Conservation (phyloP, 2,113 vertebrate species). For the Amphilophus citrinellus region DNA sequence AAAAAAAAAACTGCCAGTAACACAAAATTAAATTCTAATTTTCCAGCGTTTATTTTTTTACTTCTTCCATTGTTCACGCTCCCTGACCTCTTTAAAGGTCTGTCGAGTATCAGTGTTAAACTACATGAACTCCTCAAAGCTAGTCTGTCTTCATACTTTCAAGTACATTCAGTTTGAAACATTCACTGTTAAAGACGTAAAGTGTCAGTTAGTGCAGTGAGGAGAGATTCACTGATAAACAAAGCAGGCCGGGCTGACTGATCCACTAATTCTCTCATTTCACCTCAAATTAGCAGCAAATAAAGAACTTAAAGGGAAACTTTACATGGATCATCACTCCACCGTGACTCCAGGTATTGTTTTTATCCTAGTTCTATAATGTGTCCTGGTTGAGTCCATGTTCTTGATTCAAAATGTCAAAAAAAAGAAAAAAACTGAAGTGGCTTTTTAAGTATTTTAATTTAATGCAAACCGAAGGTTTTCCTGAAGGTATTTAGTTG, state of each 20-base stretch:
- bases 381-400: not conserved
- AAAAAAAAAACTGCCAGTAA: rapidly evolving
- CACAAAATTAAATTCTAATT: not conserved
- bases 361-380: not conserved
- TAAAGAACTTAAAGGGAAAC: not conserved
- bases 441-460: too few species aligned
- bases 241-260: conserved; percentile 5
- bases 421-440: not conserved
- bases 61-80: not conserved
- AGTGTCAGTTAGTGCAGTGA: conserved; percentile 15
- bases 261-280: not conserved
- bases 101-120: not conserved
- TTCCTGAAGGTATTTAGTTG: not conserved
- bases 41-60: not conserved
- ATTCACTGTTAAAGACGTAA: not conserved
- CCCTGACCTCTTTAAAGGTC: not conserved
- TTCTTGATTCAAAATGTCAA: not conserved
- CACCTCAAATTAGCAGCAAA: not conserved
- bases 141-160: not conserved
- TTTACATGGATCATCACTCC: not conserved
- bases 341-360: not conserved
- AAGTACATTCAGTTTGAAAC: conserved; percentile 7
- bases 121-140: not conserved
- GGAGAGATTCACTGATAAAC: not conserved
- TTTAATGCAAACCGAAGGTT: rapidly evolving